Evolutionary conservation across 2,113 vertebrate genomes (phyloP), one percentile per base, ranked within the genome.

Genomic region (Alexandromys fortis): DNA sequence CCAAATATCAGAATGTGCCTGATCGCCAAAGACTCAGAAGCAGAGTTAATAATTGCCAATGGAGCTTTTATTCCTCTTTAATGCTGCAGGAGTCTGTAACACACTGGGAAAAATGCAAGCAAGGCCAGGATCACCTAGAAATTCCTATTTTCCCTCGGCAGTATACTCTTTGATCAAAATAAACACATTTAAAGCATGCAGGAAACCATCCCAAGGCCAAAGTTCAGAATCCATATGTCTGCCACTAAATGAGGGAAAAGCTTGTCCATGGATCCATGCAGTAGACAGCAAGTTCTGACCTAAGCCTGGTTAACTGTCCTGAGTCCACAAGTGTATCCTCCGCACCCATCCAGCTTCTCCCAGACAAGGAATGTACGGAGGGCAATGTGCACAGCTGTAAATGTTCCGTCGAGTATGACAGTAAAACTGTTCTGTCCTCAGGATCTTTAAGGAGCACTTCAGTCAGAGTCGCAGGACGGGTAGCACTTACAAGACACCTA

Each of bases 61-160:
- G 70, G 47, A 77, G 58, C 12, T 33, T 78, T 61, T 22, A 21
- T 67, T 21, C 19, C 30, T 72, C 68, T 49, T 49, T 28, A 94
- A 58, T 65, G 49, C 42, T 24, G 42, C 72, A 38, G 45, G 1
- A 12, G 55, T 42, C 65, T 92, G 12, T 67, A 88, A 63, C 42
- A 52, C 35, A 42, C 14, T 65, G 86, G 30, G 73, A 26, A 61
- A 91, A 93, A 96, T 75, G 47, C 63, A 90, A 90, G 79, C 55
- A 92, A 94, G 38, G 28, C 45, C 73, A 63, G 8, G 35, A 92
- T 63, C 72, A 73, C 68, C 16, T 12, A 14, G 49, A 10, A 4
- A 90, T 61, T 45, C 65, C 72, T 42, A 45, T 65, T n/a, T 42
- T 76, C 33, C 79, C 86, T n/a, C 26, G 33, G 22, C 94, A 73